phyloP scores from a whole-genome alignment of 2,113 vertebrate genomes.

The Ciconia boyciana region DNA sequence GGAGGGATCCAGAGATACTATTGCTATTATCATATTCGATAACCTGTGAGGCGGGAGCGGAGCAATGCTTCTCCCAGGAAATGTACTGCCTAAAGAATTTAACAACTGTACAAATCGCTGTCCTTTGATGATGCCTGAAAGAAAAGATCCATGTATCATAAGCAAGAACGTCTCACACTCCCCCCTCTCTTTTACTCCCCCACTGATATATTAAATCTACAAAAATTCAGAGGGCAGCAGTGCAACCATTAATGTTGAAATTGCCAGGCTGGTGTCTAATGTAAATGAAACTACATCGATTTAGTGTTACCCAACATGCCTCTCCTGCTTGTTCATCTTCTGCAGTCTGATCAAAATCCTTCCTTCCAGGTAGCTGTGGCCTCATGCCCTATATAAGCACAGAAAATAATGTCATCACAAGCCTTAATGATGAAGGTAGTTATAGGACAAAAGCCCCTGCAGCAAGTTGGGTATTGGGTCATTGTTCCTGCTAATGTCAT shows the following conservation, averaged over 20 bases:
- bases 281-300: constrained; percentile 45
- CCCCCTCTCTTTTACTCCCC: neutral
- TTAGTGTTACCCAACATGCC: constrained; percentile 37
- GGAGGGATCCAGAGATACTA: neutral
- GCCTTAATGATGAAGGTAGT: constrained; percentile 39
- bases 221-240: constrained; percentile 23
- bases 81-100: neutral
- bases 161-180: neutral
- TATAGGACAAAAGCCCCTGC: constrained; percentile 19
- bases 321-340: neutral
- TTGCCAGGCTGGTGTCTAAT: constrained; percentile 33
- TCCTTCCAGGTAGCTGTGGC: constrained; percentile 12
- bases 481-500: constrained; percentile 43
- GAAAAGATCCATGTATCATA: neutral
- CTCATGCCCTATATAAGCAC: constrained; percentile 22
- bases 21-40: neutral
- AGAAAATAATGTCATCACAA: constrained; percentile 36
- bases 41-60: neutral
- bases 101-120: neutral
- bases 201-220: constrained; percentile 40
- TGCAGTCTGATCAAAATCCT: constrained; percentile 37
- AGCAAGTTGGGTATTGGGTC: constrained; percentile 38
- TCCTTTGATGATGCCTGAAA: neutral
- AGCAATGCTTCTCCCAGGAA: neutral
- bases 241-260: neutral